Conservation (phyloP, 2,797 vertebrate genomes). For the Fundulus diaphanus region DNA sequence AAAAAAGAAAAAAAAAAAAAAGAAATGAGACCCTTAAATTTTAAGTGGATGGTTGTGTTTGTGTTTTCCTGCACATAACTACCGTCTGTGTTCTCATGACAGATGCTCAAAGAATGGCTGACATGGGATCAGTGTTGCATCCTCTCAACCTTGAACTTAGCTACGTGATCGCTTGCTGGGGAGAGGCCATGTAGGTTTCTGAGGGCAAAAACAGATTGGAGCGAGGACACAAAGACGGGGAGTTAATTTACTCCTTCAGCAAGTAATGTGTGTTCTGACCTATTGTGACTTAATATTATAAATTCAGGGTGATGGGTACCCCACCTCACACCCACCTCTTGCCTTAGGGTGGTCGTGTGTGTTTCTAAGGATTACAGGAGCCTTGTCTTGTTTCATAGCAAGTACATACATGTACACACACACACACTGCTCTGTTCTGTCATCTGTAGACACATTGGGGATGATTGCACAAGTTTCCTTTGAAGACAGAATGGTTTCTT, state of each 20-base stretch:
- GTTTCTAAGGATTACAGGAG: slow-evolving; percentile 55
- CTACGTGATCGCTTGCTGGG: slow-evolving; percentile 29
- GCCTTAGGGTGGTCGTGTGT: slow-evolving; percentile 34
- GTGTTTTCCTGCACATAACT: not conserved
- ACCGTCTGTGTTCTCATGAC: not conserved
- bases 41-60: not conserved
- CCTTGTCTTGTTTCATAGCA: slow-evolving; percentile 68
- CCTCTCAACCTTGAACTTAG: slow-evolving; percentile 63
- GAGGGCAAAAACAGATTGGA: slow-evolving; percentile 54
- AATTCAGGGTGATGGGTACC: slow-evolving; percentile 22
- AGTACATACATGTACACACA: slow-evolving; percentile 57
- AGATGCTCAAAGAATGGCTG: not conserved
- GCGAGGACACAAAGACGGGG: slow-evolving; percentile 8
- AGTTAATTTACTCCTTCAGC: slow-evolving; percentile 9
- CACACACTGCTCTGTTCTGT: slow-evolving; percentile 28
- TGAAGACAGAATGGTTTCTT: slow-evolving; percentile 1
- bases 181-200: slow-evolving; percentile 51
- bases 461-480: slow-evolving; percentile 15
- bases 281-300: not conserved
- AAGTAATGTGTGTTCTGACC: not conserved
- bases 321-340: not conserved
- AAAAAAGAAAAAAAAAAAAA: too few species aligned
- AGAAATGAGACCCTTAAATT: not conserved
- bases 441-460: slow-evolving; percentile 38
- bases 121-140: slow-evolving; percentile 24